Evolutionary conservation across 2,797 vertebrate species (phyloP), one percentile per base, ranked within the genome.

Genomic region (Sebastes vulpes): DNA sequence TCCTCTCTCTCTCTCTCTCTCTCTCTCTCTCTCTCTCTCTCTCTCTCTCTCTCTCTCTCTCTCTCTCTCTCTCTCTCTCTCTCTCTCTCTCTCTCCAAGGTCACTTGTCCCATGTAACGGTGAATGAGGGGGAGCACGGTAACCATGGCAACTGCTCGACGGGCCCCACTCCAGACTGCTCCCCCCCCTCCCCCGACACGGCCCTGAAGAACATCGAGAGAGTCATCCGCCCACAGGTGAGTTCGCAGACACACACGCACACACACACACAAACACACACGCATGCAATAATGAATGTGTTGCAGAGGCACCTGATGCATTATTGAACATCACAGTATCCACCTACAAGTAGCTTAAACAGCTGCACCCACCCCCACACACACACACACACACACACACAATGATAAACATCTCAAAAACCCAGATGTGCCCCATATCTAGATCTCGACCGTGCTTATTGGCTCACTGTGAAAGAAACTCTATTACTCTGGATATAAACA

Each of bases 141-240:
- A 97, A 97, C 97, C 97, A 98, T 97, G 97, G 97, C 94, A 97
- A 98, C 96, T 96, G 96, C 94, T 97, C 97, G 35, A 97, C 97
- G 83, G 97, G 97, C 83, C 97, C 98, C 88, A 99, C 98, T 96
- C 98, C 98, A 94, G 98, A 99, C 95, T 99, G 98, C 89, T 99
- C 98, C 52, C 98, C 98, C 92, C 98, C 98, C 78, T 99, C 98
- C 82, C 98, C 98, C 16, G 98, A 98, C 94, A 99, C 98, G 20
- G 98, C 98, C 89, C 96, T 99, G 93, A 98, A 98, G 96, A 99
- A 97, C 94, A 99, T 99, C 52, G 98, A 99, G 92, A 99, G 98
- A 98, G 98, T 99, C 89, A 99, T 99, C 92, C 97, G 97, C 93
- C 98, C 98, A 91, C 98, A 99, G 98, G 98, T 99, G 95, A 94